Base-by-base conservation (phyloP, 2,113 vertebrate genomes). In the Zingel zingel region DNA sequence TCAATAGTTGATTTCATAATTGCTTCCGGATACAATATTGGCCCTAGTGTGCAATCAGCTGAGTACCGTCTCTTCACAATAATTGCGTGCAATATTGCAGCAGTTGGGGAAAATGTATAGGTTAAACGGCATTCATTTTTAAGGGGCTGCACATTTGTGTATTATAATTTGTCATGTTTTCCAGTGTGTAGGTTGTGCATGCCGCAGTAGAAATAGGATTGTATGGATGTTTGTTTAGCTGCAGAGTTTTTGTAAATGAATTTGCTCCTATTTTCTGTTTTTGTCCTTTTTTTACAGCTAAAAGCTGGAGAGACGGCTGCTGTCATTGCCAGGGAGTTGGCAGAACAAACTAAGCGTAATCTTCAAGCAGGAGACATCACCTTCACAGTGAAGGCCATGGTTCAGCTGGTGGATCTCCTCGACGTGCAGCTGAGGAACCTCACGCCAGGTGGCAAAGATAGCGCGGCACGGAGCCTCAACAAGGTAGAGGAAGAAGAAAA, bases 371-470 rank as follows among this genome's bases (percentile, higher is more conserved):
- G 98, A 0, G 98, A 99, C 90, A 96, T 99, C 85, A 96, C 96
- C 0, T 99, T 97, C 87, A 98, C 98, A 0, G 98, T 99, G 30
- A 96, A 96, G 0, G 97, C 97, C 82, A 97, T 99, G 96, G 97
- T 98, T 18, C 98, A 99, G 91, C 95, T 99, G 63, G 98, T 99
- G 47, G 98, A 99, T 70, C 94, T 99, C 68, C 93, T 99, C 0
- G 98, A 99, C 0, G 96, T 99, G 16, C 98, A 99, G 73, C 96
- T 99, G 63, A 94, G 98, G 13, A 99, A 99, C 92, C 93, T 99
- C 74, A 99, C 98, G 3, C 98, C 98, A 0, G 98, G 98, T 0
- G 98, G 98, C 59, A 99, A 99, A 90, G 98, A 99, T 69, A 99
- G 98, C 25, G 98, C 98, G 0, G 98, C 98, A 0, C 96, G 98